Percentiles rank a stretch among this genome's conserved stretches.
Evolutionary conservation across 2,113 vertebrate genomes (phyloP).

Genomic region (Paracanthobrama guichenoti): DNA sequence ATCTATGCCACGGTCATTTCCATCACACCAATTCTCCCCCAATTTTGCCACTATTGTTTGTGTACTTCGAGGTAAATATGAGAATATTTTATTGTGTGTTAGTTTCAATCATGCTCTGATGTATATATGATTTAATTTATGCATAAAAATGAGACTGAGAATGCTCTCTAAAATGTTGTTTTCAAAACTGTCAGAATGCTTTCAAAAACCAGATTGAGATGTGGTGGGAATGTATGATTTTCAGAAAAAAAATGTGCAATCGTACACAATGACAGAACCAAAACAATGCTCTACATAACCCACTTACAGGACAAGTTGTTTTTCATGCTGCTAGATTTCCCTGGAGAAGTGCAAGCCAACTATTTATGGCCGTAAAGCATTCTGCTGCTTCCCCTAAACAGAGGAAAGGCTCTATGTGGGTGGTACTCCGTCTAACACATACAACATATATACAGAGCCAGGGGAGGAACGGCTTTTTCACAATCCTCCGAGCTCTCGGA

Average conservation of each 20-base stretch:
- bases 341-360: constrained; percentile 66
- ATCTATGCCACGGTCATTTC: neutral
- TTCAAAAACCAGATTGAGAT: too few species aligned
- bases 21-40: neutral
- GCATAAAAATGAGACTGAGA: too few species aligned
- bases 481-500: neutral
- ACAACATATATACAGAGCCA: constrained; percentile 49
- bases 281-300: constrained; percentile 28
- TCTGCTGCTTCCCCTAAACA: constrained; percentile 65
- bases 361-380: constrained; percentile 73
- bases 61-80: too few species aligned
- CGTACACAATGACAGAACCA: neutral
- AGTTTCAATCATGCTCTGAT: too few species aligned
- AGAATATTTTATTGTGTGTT: too few species aligned
- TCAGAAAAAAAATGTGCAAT: neutral
- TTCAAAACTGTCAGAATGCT: too few species aligned
- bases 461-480: neutral
- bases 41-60: too few species aligned
- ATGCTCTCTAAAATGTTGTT: too few species aligned
- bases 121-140: too few species aligned
- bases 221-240: too few species aligned
- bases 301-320: constrained; percentile 72
- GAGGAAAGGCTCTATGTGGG: constrained; percentile 64
- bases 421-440: constrained; percentile 65
- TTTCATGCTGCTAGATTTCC: constrained; percentile 69